Base-by-base conservation (phyloP, 1,140 invertebrate genomes). In the Charaxes varanes region DNA sequence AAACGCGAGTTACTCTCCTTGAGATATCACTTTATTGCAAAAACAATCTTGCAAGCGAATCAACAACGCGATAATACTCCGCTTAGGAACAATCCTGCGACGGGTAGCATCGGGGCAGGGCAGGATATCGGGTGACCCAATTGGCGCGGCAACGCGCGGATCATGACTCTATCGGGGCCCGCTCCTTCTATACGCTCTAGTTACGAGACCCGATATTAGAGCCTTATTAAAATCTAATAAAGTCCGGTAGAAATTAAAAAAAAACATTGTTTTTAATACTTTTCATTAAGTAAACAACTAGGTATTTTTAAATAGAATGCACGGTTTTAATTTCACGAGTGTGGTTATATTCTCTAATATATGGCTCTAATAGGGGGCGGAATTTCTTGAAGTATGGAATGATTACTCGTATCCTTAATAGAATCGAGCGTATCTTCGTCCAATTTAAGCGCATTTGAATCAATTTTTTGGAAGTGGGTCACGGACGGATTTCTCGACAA, bases 1-100 rank as follows among this genome's bases (percentile, higher is more conserved):
- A 79, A 76, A 76, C 73, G 74, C 65, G 68, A 58, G 46, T 38
- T 47, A 61, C 66, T 73, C 53, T 73, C 67, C 59, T 77, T 36
- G 22, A 32, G 12, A 36, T 33, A 18, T 15, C 21, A 13, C 32
- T 45, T 26, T 33, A 7, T 37, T 38, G 34, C 14, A 31, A 30
- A 18, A 26, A 32, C 14, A n/a, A n/a, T 32, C 21, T 28, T 32
- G 23, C 23, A 19, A 37, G 16, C 13, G 4, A 15, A 10, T 37
- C n/a, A n/a, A n/a, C n/a, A n/a, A 22, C 10, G 11, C 37, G 37
- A 16, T n/a, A 23, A 41, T 26, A 32, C 24, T 32, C n/a, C 12
- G 15, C 7, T 37, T 45, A 45, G 15, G 11, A 32, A 34, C 26
- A 37, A 44, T 32, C 11, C n/a, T 28, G 14, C n/a, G 6, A 26